Conservation (phyloP, 30 jellyfish, hydroid and myxozoan genomes). For the Euphysa ruthae region DNA sequence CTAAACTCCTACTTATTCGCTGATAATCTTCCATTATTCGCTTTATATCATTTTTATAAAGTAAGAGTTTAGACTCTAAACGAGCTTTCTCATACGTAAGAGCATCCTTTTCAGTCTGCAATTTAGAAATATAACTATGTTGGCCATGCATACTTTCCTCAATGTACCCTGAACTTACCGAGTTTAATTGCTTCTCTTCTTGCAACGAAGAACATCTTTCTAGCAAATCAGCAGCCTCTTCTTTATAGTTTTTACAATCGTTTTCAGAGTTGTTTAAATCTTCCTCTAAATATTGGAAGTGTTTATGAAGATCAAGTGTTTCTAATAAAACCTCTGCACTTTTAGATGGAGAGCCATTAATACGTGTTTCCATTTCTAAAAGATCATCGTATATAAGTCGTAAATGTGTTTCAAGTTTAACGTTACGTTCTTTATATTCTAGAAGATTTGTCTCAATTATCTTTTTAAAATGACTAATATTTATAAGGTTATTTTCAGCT, state of each 20-base stretch:
- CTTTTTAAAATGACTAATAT: conserved; percentile 51
- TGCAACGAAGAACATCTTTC: conserved; percentile 71
- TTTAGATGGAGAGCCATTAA: conserved; percentile 38
- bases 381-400: conserved; percentile 47
- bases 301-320: conserved; percentile 61
- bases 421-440: conserved; percentile 61
- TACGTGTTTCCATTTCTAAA: conserved; percentile 50
- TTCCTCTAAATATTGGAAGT: conserved; percentile 50
- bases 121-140: conserved; percentile 41
- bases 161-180: conserved; percentile 63
- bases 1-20: conserved; percentile 62
- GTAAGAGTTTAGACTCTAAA: conserved; percentile 60
- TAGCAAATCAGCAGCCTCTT: conserved; percentile 59
- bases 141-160: conserved; percentile 79
- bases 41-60: conserved; percentile 74
- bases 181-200: conserved; percentile 61
- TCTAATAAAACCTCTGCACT: conserved; percentile 72
- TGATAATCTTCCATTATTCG: conserved; percentile 89
- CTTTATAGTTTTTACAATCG: conserved; percentile 48
- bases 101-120: conserved; percentile 70
- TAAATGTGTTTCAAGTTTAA: conserved; percentile 60
- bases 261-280: conserved; percentile 42
- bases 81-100: conserved; percentile 66
- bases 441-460: conserved; percentile 54
- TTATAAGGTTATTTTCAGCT: conserved; percentile 54